Evolutionary conservation across 1,140 invertebrate genomes (phyloP), one percentile per base, ranked within the genome.

Genomic region (Drosophila nasuta): DNA sequence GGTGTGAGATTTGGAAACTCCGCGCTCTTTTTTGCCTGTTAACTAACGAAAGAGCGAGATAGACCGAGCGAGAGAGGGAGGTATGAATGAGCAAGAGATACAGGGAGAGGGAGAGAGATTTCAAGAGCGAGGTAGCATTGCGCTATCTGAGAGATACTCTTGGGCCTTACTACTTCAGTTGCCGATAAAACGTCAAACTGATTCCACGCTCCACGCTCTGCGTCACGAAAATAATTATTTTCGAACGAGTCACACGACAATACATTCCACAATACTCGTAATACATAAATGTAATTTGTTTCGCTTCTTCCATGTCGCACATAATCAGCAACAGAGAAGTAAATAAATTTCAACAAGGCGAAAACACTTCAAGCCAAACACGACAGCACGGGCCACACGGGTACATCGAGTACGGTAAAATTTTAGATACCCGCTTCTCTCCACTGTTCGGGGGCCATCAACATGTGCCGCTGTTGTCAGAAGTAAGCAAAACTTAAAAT

Each of bases 391-490:
- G 2, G 35, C 35, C 35, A 10, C 35, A 38, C 35, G 35, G 35
- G 35, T 10, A 10, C 35, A 11, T 38, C 35, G 35, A 38, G 35
- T 38, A 46, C 56, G 38, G 48, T 58, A 38, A 51, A 20, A 58
- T 25, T 52, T 43, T 30, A 48, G 48, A 25, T 49, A 33, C 10
- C 6, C 43, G 10, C 45, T 30, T 43, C 35, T 38, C 35, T 38
- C 35, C 10, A 3, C 35, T 10, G 3, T 38, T 52, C 28, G 20
- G 59, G 49, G 15, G 58, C 38, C 46, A 48, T 54, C 62, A 86
- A 85, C 81, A 92, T 92, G 91, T 92, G 91, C 88, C 91, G 91
- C 71, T 92, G 91, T 60, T 92, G 79, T 75, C 91, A 92, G 77
- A 91, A 82, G 91, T 92, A 78, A 92, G 91, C 79, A 73, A 66